Evolutionary conservation across 2,113 vertebrate genomes (phyloP), one percentile per base, ranked within the genome.

Genomic region (Gymnorhina tibicen): DNA sequence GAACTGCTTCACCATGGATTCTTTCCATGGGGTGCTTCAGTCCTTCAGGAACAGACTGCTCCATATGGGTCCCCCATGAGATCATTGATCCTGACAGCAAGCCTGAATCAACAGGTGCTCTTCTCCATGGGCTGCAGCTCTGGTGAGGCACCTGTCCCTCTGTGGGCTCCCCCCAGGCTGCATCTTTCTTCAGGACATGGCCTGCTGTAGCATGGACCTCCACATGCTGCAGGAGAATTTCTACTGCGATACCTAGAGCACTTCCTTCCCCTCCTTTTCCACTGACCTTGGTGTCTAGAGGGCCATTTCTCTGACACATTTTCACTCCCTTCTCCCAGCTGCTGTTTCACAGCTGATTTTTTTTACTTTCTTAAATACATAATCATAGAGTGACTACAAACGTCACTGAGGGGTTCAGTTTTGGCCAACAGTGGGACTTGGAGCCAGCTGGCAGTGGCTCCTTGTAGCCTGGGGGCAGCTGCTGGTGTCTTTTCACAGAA

Each of bases 101-200:
- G 20, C 7, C 16, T 47, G 19, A 37, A 50, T 10, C 18, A 33
- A 8, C 8, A 53, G 20, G 13, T 9, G 7, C 3, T 41, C 3
- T 4, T 19, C 13, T 50, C 12, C 46, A 42, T 18, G 16, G 15
- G 1, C 13, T 9, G 7, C 23, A 56, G 16, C 6, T 39, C 27
- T 28, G 11, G 9, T 3, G 35, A 66, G 33, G 21, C 2, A 1
- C 4, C 6, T 53, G 10, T 4, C 49, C 15, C 20, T 49, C 7
- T 1, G 1, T 18, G 26, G 3, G 10, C 1, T 76, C 3, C 37
- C n/a, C 6, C 10, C 1, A 1, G 23, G 17, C 26, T n/a, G 24
- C 18, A 49, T 8, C 3, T 56, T 46, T 58, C 44, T 49, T 42
- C 18, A n/a, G 24, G 28, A 21, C 5, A 18, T 3, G 26, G 6